Conservation (phyloP, 2,113 vertebrate genomes). For the Dipodomys spectabilis region DNA sequence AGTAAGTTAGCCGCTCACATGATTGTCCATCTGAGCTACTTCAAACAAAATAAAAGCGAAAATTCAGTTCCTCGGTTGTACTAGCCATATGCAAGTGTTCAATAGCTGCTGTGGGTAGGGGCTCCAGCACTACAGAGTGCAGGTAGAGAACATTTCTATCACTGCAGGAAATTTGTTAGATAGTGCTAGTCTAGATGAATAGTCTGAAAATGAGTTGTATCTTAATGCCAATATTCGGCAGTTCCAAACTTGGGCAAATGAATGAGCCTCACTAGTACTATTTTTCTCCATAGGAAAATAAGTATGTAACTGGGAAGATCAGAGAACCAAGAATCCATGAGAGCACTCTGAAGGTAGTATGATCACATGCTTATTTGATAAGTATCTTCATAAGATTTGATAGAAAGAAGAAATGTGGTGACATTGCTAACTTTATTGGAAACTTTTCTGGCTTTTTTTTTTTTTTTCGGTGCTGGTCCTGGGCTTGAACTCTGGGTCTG, state of each 20-base stretch:
- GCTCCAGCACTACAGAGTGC: background rate
- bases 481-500: no score
- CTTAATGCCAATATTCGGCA: background rate
- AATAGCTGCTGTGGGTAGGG: background rate
- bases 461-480: no score
- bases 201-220: background rate
- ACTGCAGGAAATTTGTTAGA: background rate
- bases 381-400: background rate
- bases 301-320: background rate
- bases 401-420: no score
- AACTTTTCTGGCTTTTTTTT: no score
- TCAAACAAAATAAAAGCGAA: slow-evolving; percentile 23
- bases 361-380: background rate
- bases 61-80: background rate
- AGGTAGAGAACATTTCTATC: background rate
- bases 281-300: slow-evolving; percentile 9
- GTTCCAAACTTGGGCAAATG: slow-evolving; percentile 3
- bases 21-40: slow-evolving; percentile 33
- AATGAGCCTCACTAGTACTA: background rate
- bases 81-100: background rate
- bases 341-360: background rate
- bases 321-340: background rate
- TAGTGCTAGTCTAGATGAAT: background rate
- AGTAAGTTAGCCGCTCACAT: background rate
- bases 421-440: no score